Evolutionary conservation across 35 echinoderm and acorn worm species (phyloP), one percentile per base, ranked within the genome.

Genomic region (Ptychodera flava): DNA sequence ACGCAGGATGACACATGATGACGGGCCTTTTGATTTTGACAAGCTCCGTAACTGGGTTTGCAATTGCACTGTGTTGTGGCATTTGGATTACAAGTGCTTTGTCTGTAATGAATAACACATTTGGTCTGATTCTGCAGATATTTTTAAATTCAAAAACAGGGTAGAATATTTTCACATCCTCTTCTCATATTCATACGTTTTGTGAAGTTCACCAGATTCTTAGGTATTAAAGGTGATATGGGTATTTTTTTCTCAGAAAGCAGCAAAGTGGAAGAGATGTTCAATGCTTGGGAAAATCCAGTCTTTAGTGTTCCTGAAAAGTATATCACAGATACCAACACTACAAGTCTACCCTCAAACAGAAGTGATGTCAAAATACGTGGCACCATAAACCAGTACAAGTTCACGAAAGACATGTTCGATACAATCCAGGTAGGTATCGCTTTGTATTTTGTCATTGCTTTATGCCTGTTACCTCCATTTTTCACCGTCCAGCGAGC

Each of bases 341-440:
- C 45, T 12, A 22, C 45, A 64, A 64, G 22, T 22, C 45, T 12
- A 22, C 45, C 45, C 6, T 64, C 22, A 6, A 64, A 22, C 22
- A 64, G 45, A 64, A 22, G 45, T 12, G 45, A 6, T 16, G 80
- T 92, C 31, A 91, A 77, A 78, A 81, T 88, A 16, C 84, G 89
- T 29, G 78, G 84, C 33, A 86, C 92, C 31, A 78, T 98, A 28
- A 87, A 98, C 81, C 95, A 93, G 45, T 98, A 91, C 85, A 91
- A 94, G 35, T 98, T 98, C 83, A 92, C 90, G 37, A 98, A 98
- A 36, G 80, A 89, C 1, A 92, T 94, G 80, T 92, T 98, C 28
- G 29, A 90, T 1, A 38, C 85, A 82, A 90, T 94, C 16, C 52
- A 94, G 90, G 95, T 97, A 87, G 83, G 27, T 45, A 82, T 82